phyloP scores from a whole-genome alignment of 2,113 vertebrate species.

The Onychostoma macrolepis region DNA sequence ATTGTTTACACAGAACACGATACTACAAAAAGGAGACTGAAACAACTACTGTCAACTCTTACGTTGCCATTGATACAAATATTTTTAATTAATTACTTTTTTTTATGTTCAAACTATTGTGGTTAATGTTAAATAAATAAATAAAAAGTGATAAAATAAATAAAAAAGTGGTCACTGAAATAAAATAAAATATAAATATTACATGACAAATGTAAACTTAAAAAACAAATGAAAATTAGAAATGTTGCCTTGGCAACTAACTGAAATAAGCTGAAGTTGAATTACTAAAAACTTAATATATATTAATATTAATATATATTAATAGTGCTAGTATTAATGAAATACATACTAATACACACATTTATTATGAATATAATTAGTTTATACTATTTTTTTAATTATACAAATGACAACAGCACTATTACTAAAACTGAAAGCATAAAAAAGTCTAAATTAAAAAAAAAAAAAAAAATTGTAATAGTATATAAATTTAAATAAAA shows the following conservation, averaged over 20 bases:
- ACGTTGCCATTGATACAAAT: background rate
- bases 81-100: background rate
- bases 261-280: background rate
- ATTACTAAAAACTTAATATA: background rate
- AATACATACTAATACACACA: too few species aligned
- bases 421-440: background rate
- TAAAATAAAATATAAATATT: background rate
- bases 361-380: too few species aligned
- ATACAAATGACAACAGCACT: background rate
- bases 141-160: background rate
- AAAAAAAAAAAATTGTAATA: background rate
- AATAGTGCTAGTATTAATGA: too few species aligned
- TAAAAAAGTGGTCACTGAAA: background rate
- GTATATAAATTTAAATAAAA: background rate
- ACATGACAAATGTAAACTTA: background rate
- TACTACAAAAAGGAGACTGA: slow-evolving; percentile 44
- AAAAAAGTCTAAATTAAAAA: background rate
- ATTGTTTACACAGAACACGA: slow-evolving; percentile 38
- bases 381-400: background rate
- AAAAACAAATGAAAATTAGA: background rate
- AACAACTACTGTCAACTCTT: slow-evolving; percentile 40
- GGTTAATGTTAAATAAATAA: background rate
- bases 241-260: background rate
- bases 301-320: background rate
- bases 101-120: background rate